Evolutionary conservation across 2,113 vertebrate species (phyloP).

Genomic region (Phainopepla nitens): DNA sequence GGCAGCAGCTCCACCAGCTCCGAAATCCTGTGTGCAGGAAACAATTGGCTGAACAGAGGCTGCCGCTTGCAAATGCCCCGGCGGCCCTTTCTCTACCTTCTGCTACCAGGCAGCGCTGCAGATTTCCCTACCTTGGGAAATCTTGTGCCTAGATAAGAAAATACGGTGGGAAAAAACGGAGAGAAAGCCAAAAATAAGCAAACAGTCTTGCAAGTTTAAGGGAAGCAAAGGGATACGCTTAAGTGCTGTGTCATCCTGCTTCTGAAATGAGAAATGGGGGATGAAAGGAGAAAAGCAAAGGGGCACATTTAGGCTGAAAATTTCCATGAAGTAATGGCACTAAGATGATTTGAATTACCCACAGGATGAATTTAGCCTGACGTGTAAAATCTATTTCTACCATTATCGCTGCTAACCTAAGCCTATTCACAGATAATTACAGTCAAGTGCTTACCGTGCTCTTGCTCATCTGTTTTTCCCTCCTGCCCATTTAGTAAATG

Average conservation of each 20-base stretch:
- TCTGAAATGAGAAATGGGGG: not conserved
- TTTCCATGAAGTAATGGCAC: not conserved
- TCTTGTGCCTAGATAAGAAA: not conserved
- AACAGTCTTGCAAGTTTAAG: not conserved
- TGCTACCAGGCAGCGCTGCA: not conserved
- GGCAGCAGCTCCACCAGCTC: constrained; percentile 42
- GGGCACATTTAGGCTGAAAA: not conserved
- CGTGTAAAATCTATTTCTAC: constrained; percentile 13
- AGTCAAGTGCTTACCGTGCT: constrained; percentile 8
- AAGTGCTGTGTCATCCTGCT: not conserved
- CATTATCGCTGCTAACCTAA: constrained; percentile 28
- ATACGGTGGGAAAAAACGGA: not conserved
- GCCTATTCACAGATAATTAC: constrained; percentile 36
- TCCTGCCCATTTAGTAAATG: constrained; percentile 18
- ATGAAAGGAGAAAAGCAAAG: not conserved
- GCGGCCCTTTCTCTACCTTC: not conserved
- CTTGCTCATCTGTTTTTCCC: constrained; percentile 21
- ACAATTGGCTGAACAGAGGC: constrained; percentile 33
- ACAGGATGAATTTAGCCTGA: constrained; percentile 19
- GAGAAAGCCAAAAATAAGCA: not conserved
- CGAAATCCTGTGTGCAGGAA: not conserved
- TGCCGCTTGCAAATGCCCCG: not conserved
- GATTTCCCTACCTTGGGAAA: not conserved
- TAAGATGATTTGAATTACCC: not conserved
- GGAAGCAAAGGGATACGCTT: not conserved